These are phyloP conservation scores for Stichopus horrens DNA, from an alignment of 53 echinoderm and acorn worm genomes.

Conservation along the genomic window DNA sequence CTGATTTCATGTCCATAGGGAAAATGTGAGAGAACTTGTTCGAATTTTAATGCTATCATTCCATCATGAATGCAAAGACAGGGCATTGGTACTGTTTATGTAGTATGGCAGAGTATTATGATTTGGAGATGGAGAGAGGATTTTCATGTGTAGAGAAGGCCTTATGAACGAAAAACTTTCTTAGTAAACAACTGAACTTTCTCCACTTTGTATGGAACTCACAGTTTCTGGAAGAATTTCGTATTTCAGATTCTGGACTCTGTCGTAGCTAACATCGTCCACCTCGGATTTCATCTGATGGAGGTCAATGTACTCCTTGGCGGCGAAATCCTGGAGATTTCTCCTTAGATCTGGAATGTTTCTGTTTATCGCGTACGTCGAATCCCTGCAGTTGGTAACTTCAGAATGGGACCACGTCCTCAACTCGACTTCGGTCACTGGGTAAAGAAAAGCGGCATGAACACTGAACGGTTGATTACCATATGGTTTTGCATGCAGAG, in stretches of 20 bases:
- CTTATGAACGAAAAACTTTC: too few relatives aligned
- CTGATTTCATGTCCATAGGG: too few relatives aligned
- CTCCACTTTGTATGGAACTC: background rate
- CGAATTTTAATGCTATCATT: too few relatives aligned
- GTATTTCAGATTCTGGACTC: constrained; percentile 66
- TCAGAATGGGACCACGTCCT: constrained; percentile 49
- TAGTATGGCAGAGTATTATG: too few relatives aligned
- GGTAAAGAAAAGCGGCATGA: background rate
- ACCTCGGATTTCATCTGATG: constrained; percentile 73
- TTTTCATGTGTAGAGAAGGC: too few relatives aligned
- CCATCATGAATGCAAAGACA: too few relatives aligned
- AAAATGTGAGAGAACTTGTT: too few relatives aligned
- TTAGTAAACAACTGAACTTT: too few relatives aligned
- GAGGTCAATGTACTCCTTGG: constrained; percentile 89
- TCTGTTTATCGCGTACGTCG: constrained; percentile 60
- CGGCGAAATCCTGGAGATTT: constrained; percentile 81
- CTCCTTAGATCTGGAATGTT: constrained; percentile 69
- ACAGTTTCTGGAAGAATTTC: constrained; percentile 68
- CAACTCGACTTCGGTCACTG: constrained; percentile 76
- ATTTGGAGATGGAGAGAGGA: too few relatives aligned
- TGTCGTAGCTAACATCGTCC: constrained; percentile 58
- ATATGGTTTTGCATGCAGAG: background rate
- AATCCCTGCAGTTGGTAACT: background rate
- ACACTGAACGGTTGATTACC: background rate
- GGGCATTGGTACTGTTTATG: too few relatives aligned